phyloP scores from a whole-genome alignment of 2,888 invertebrate genomes.

The Clivina fossor region DNA sequence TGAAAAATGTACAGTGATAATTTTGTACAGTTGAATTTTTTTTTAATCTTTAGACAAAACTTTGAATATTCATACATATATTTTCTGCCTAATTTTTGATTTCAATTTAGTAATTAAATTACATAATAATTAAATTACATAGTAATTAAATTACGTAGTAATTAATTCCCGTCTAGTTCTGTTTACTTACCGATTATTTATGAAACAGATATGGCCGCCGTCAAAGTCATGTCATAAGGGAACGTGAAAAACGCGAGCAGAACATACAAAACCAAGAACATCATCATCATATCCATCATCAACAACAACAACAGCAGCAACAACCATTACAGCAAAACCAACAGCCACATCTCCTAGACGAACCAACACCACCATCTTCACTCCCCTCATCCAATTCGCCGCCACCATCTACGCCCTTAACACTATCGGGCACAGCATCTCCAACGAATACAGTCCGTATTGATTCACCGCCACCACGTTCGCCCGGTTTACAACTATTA shows the following conservation, averaged over 20 bases:
- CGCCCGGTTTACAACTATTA: constrained; percentile 36
- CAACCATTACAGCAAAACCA: constrained; percentile 24
- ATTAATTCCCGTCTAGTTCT: too few relatives aligned
- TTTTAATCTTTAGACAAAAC: too few relatives aligned
- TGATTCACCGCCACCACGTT: constrained; percentile 24
- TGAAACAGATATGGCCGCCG: constrained; percentile 83
- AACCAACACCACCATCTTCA: constrained; percentile 16
- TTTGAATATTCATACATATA: too few relatives aligned
- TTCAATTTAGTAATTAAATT: too few relatives aligned
- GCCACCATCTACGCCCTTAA: neutral
- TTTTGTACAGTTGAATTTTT: too few relatives aligned
- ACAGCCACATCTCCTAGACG: constrained; percentile 17
- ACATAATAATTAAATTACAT: too few relatives aligned
- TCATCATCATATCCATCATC: constrained; percentile 10
- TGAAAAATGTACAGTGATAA: too few relatives aligned
- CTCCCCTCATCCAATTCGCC: constrained; percentile 13
- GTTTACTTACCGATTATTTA: too few relatives aligned
- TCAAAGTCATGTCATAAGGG: constrained; percentile 84
- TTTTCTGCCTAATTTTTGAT: too few relatives aligned
- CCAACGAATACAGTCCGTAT: constrained; percentile 33
- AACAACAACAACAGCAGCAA: neutral
- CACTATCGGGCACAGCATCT: constrained; percentile 34
- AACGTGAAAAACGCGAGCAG: constrained; percentile 67
- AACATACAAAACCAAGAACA: constrained; percentile 45
- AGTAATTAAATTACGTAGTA: too few relatives aligned